phyloP scores from a whole-genome alignment of 92 coral and sea anemone species.

The Phenganax marumi region DNA sequence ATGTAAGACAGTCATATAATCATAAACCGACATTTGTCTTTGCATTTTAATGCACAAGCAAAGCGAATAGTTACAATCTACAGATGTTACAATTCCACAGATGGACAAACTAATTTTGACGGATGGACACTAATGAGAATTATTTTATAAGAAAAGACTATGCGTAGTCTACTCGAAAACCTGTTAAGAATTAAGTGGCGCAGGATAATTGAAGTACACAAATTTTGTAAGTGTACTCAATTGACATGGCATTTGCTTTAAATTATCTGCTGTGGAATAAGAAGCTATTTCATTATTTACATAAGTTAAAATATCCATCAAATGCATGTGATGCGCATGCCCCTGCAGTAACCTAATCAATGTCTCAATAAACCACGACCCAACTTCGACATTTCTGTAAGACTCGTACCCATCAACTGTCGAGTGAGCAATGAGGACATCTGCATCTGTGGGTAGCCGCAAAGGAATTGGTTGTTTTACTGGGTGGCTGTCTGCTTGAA shows the following conservation, averaged over 20 bases:
- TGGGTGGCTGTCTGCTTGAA: conserved; percentile 60
- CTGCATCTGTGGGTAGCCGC: conserved; percentile 76
- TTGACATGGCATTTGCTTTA: conserved; percentile 82
- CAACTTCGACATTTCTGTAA: conserved; percentile 61
- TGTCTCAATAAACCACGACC: conserved; percentile 72
- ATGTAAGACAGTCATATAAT: no score
- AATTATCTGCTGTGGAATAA: conserved; percentile 45
- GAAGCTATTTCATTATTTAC: conserved; percentile 60
- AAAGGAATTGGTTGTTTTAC: neutral
- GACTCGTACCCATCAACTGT: conserved; percentile 78
- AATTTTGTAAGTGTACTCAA: conserved; percentile 78
- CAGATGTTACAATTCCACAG: no score
- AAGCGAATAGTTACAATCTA: no score
- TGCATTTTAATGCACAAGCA: no score
- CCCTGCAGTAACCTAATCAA: conserved; percentile 42
- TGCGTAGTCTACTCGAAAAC: no score
- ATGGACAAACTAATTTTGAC: no score
- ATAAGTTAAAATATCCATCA: conserved; percentile 56
- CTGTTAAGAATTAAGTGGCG: neutral
- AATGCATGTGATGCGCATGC: conserved; percentile 43
- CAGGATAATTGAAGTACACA: conserved; percentile 52
- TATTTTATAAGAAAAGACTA: no score
- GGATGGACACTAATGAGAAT: no score
- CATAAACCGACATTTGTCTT: no score
- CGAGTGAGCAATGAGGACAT: conserved; percentile 78